Conservation (phyloP, 2,113 vertebrate genomes). For the Corythornis cristatus region DNA sequence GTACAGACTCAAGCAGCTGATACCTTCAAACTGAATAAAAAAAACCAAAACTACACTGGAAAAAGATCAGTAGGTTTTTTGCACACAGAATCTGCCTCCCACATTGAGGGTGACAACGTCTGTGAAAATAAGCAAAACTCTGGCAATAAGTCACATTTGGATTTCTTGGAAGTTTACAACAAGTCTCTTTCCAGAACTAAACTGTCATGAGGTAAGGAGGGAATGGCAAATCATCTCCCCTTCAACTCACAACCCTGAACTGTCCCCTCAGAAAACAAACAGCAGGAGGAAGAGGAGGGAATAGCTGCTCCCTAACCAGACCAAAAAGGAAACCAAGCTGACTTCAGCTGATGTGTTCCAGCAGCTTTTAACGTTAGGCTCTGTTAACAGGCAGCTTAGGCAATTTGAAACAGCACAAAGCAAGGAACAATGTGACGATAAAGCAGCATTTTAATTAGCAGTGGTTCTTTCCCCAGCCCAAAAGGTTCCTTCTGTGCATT, state of each 20-base stretch:
- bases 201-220: neutral
- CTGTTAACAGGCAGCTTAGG: neutral
- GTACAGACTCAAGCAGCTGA: constrained; percentile 13
- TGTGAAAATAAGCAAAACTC: neutral
- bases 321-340: neutral
- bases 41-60: neutral
- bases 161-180: neutral
- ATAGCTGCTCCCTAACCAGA: neutral
- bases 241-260: neutral
- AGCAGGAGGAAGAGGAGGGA: neutral
- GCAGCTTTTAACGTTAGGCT: neutral
- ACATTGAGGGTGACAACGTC: accelerated
- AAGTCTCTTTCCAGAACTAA: neutral
- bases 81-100: neutral
- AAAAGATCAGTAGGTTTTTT: neutral
- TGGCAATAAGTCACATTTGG: neutral
- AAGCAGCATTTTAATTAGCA: constrained; percentile 64
- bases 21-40: neutral
- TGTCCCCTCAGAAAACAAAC: neutral
- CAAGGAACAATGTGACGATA: constrained; percentile 29
- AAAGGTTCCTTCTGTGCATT: constrained; percentile 51
- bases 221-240: neutral
- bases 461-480: neutral
- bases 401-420: constrained; percentile 28
- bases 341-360: neutral